phyloP scores from a whole-genome alignment of 2,113 vertebrate species.

The Myiozetetes cayanensis region DNA sequence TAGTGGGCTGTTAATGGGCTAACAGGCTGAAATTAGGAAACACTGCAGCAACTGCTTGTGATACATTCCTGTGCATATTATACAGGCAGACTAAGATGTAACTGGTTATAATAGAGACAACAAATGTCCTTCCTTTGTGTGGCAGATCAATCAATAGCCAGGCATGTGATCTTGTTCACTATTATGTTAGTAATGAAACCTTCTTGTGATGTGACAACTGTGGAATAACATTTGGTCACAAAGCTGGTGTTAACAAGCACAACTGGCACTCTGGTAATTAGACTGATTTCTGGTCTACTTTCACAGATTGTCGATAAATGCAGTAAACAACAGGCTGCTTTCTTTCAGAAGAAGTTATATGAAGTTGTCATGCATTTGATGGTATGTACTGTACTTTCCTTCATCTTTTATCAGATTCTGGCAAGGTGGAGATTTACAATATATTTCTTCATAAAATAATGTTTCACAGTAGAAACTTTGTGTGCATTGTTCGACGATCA shows the following conservation, averaged over 20 bases:
- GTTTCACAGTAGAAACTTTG: neutral
- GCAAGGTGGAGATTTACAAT: neutral
- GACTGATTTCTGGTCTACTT: constrained; percentile 78
- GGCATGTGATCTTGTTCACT: constrained; percentile 79
- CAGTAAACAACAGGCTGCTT: constrained; percentile 73
- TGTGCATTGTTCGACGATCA: neutral
- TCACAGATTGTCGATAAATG: constrained; percentile 82
- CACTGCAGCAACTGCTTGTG: neutral
- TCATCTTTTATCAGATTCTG: neutral
- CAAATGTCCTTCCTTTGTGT: constrained; percentile 74
- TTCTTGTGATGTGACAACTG: constrained; percentile 80
- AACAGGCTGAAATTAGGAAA: constrained; percentile 41
- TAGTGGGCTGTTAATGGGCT: constrained; percentile 52
- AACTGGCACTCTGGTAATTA: constrained; percentile 80
- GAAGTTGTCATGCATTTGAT: constrained; percentile 67
- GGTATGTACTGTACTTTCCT: neutral
- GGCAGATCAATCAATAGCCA: constrained; percentile 81
- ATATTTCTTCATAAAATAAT: neutral
- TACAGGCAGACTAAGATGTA: constrained; percentile 61
- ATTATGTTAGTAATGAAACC: constrained; percentile 80
- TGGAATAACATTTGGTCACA: constrained; percentile 81
- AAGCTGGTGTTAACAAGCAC: constrained; percentile 82
- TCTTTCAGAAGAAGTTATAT: constrained; percentile 69
- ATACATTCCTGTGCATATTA: constrained; percentile 57
- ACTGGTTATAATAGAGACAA: constrained; percentile 73